Evolutionary conservation across 2,113 vertebrate genomes (phyloP).

Genomic region (Lepisosteus oculatus): DNA sequence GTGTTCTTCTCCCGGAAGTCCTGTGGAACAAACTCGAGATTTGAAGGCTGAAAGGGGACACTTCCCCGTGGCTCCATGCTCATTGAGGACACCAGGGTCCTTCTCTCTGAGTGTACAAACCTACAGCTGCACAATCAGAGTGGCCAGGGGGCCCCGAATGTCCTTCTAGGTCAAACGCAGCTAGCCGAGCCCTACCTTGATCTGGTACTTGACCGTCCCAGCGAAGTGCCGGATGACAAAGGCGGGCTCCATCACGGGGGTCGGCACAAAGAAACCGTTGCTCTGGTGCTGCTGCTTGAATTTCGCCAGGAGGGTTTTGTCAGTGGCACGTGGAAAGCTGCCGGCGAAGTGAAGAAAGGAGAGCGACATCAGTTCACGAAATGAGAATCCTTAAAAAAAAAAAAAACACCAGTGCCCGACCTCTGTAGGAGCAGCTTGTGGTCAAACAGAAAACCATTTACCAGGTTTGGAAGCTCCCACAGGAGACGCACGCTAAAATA

Average conservation of each 20-base stretch:
- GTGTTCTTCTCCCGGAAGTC: conserved; percentile 98
- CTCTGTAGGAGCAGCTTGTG: neutral
- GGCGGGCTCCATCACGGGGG: conserved; percentile 90
- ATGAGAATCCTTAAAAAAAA: neutral
- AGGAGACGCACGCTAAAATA: neutral
- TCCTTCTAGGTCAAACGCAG: neutral
- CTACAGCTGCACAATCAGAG: no score
- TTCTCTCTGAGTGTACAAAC: neutral
- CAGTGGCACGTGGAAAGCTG: conserved; percentile 93
- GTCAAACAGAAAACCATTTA: neutral
- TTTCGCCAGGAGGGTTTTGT: conserved; percentile 89
- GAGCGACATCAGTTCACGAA: neutral
- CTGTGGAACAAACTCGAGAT: conserved; percentile 45
- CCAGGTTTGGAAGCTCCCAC: neutral
- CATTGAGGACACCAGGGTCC: neutral
- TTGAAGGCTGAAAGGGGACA: neutral
- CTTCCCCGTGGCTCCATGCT: no score
- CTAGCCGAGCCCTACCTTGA: conserved; percentile 71
- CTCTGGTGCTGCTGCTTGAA: conserved; percentile 96
- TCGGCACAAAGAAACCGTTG: conserved; percentile 89
- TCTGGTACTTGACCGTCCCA: conserved; percentile 93
- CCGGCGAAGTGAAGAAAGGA: neutral
- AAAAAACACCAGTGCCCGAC: neutral
- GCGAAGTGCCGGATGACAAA: conserved; percentile 96
- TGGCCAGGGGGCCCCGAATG: no score